Evolutionary conservation across 2,888 invertebrate species (phyloP).

Genomic region (Tethea ocularis): DNA sequence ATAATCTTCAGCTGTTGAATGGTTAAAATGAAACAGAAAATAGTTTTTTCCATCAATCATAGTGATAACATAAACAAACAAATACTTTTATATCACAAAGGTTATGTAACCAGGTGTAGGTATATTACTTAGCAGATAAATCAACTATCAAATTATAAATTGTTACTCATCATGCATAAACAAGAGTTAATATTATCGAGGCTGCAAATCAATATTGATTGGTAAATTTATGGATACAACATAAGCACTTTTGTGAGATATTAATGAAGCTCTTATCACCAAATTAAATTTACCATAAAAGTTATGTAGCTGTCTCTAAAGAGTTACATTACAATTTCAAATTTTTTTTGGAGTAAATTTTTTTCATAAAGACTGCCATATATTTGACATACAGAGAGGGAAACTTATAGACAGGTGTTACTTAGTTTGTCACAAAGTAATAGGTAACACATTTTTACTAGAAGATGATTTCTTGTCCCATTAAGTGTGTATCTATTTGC

Average conservation of each 20-base stretch:
- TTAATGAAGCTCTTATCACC: not conserved
- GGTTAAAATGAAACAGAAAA: not conserved
- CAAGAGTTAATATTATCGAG: not conserved
- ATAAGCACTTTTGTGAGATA: not conserved
- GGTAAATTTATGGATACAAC: not conserved
- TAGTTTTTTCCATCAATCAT: not conserved
- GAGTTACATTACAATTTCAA: too few relatives aligned
- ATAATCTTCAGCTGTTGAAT: not conserved
- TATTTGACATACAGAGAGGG: too few relatives aligned
- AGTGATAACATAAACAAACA: not conserved
- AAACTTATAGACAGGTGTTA: too few relatives aligned
- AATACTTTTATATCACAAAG: not conserved
- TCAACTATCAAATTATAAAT: not conserved
- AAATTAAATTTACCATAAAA: not conserved
- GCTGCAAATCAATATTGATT: not conserved
- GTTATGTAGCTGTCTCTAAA: not conserved
- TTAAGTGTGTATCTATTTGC: too few relatives aligned
- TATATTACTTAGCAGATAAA: not conserved
- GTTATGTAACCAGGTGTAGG: not conserved
- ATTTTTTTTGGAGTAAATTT: too few relatives aligned
- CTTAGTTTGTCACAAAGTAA: too few relatives aligned
- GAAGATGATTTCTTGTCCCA: too few relatives aligned
- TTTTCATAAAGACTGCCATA: too few relatives aligned
- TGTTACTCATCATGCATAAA: not conserved
- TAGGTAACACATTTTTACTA: too few relatives aligned